A percentile compares a stretch with the other conserved stretches of the same genome.
phyloP scores from a whole-genome alignment of 2,888 invertebrate genomes.

The Ophioninae sp. region DNA sequence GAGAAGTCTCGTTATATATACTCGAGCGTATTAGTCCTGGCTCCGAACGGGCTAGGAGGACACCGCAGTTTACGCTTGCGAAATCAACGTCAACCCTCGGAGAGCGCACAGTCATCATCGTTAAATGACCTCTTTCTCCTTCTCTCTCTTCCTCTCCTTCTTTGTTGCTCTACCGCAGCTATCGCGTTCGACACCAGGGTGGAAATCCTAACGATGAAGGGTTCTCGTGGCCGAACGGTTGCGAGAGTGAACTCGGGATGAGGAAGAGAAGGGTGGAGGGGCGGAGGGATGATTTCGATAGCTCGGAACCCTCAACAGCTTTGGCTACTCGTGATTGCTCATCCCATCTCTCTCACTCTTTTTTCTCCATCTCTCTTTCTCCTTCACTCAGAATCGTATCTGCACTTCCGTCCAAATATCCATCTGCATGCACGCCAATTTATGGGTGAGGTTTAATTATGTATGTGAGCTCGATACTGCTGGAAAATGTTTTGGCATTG shows the following conservation, averaged over 20 bases:
- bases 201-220: constrained; percentile 47
- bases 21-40: constrained; percentile 6
- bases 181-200: constrained; percentile 30
- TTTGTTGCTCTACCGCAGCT: constrained; percentile 5
- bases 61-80: constrained; percentile 63
- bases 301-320: constrained; percentile 30
- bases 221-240: constrained; percentile 33
- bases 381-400: background rate
- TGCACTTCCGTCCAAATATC: constrained; percentile 31
- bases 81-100: constrained; percentile 66
- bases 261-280: background rate
- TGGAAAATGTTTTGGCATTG: constrained; percentile 1
- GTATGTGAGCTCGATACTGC: constrained; percentile 9
- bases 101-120: constrained; percentile 70
- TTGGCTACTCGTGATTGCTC: constrained; percentile 53
- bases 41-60: constrained; percentile 43
- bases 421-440: constrained; percentile 51
- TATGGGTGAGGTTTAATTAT: constrained; percentile 28
- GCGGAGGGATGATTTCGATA: constrained; percentile 37
- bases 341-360: constrained; percentile 13
- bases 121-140: constrained; percentile 67
- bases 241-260: constrained; percentile 24
- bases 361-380: background rate
- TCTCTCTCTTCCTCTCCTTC: constrained; percentile 26
- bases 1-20: constrained; percentile 3